Percentiles rank a stretch among this genome's conserved stretches.
These are phyloP conservation scores for Aphelinus certus DNA, from an alignment of 1,140 invertebrate genomes.

Conservation along the genomic window DNA sequence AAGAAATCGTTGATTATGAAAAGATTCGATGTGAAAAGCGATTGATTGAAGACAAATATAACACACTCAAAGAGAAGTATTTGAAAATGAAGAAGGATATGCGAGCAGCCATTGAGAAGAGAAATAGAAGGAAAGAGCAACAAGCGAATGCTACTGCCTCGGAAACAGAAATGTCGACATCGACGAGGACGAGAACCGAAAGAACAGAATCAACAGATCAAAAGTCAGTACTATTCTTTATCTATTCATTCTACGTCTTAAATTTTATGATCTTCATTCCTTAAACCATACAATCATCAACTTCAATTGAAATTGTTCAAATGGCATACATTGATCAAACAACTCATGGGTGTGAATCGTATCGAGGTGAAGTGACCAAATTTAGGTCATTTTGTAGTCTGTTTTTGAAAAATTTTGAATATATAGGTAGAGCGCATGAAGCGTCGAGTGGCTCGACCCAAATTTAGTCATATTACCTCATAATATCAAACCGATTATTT, in stretches of 20 bases:
- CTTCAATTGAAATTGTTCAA: too few relatives aligned
- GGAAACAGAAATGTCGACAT: constrained; percentile 77
- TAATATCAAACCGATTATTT: too few relatives aligned
- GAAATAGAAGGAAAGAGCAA: constrained; percentile 69
- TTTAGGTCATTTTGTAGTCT: too few relatives aligned
- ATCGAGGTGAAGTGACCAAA: too few relatives aligned
- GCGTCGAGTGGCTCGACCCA: too few relatives aligned
- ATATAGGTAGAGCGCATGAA: too few relatives aligned
- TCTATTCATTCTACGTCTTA: not conserved
- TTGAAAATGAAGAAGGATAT: constrained; percentile 81
- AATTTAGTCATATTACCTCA: too few relatives aligned
- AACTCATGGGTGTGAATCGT: too few relatives aligned
- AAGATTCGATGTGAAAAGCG: constrained; percentile 78
- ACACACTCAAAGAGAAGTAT: constrained; percentile 84
- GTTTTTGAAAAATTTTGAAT: too few relatives aligned
- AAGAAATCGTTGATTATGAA: constrained; percentile 69
- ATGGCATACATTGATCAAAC: too few relatives aligned
- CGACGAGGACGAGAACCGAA: constrained; percentile 59
- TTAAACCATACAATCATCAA: too few relatives aligned
- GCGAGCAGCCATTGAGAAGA: constrained; percentile 71
- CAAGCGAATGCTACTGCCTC: constrained; percentile 66
- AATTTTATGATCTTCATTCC: too few relatives aligned
- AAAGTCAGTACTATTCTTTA: constrained; percentile 58
- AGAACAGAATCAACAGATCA: constrained; percentile 60
- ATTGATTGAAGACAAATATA: constrained; percentile 79